Percentiles rank a stretch among this genome's conserved stretches.
These are phyloP conservation scores for Gopherus flavomarginatus DNA, from an alignment of 2,113 vertebrate species.

Conservation along the genomic window DNA sequence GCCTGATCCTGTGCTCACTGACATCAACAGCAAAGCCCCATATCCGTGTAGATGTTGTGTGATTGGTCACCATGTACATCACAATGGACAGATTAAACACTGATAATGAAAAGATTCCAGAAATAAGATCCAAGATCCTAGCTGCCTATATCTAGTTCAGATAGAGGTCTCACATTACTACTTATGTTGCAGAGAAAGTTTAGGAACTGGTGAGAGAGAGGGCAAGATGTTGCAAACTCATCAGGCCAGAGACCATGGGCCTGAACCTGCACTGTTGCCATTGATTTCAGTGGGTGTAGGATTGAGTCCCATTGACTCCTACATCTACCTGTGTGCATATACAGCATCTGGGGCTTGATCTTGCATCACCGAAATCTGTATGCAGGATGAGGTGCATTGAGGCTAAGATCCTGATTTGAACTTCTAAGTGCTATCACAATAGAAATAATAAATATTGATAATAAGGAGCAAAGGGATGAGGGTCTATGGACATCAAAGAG, in stretches of 20 bases:
- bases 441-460: background rate
- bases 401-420: background rate
- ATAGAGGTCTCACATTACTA: background rate
- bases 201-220: background rate
- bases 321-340: background rate
- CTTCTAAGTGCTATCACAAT: background rate
- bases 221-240: background rate
- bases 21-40: conserved; percentile 24
- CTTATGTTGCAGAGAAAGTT: background rate
- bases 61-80: background rate
- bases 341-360: background rate
- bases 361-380: no score
- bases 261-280: background rate
- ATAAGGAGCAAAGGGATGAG: background rate
- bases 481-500: background rate
- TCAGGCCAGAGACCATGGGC: background rate
- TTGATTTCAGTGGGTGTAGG: background rate
- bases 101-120: background rate
- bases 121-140: background rate
- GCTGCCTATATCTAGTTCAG: background rate
- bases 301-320: rapidly evolving
- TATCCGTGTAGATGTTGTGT: background rate
- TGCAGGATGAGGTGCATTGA: background rate
- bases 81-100: background rate
- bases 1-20: background rate